These are phyloP conservation scores for Metellina segmentata DNA, from an alignment of 2,888 invertebrate species.

Conservation along the genomic window DNA sequence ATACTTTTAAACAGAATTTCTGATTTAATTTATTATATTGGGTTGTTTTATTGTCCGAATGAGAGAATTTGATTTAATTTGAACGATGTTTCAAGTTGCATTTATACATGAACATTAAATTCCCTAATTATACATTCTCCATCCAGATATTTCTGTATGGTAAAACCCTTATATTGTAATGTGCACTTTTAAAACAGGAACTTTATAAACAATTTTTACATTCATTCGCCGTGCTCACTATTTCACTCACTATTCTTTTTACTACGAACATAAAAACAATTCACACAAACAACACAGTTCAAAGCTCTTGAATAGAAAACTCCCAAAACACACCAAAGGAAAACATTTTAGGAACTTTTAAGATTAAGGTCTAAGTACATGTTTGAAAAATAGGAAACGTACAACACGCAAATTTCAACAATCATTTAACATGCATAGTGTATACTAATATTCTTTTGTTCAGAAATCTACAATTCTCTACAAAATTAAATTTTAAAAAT, in stretches of 20 bases:
- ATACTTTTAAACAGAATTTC: too few relatives aligned
- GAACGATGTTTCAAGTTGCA: too few relatives aligned
- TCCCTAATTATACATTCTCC: not conserved
- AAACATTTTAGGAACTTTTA: slow-evolving; percentile 38
- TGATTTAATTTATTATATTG: too few relatives aligned
- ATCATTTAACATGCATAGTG: too few relatives aligned
- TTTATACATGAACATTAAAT: not conserved
- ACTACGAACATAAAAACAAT: not conserved
- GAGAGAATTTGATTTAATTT: too few relatives aligned
- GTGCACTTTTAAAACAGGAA: slow-evolving; percentile 53
- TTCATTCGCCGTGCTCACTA: not conserved
- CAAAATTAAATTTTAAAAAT: too few relatives aligned
- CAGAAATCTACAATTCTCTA: too few relatives aligned
- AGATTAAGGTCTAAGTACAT: not conserved
- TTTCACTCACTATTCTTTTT: not conserved
- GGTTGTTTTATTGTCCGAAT: too few relatives aligned
- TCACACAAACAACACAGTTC: not conserved
- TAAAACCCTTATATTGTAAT: slow-evolving; percentile 34
- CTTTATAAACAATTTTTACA: slow-evolving; percentile 9
- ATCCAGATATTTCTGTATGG: not conserved
- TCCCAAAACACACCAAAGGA: not conserved
- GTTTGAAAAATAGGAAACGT: too few relatives aligned
- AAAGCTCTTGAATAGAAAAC: not conserved
- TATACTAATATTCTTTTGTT: too few relatives aligned
- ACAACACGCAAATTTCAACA: not conserved